These are phyloP conservation scores for Syngnathus floridae DNA, from an alignment of 2,113 vertebrate genomes.

Conservation along the genomic window DNA sequence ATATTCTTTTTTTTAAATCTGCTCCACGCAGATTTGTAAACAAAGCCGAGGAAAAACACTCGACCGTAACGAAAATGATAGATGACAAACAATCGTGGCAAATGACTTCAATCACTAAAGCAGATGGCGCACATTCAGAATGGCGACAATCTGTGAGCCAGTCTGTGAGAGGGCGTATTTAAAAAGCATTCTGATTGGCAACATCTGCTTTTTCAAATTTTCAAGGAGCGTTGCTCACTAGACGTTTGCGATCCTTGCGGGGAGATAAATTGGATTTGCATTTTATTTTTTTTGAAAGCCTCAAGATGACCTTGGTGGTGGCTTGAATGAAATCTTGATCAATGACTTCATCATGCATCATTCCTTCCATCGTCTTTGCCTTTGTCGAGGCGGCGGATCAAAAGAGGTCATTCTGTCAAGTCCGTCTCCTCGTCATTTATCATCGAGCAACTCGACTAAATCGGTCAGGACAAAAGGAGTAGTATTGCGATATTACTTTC, in stretches of 20 bases:
- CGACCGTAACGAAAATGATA: not conserved
- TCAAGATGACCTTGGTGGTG: constrained; percentile 10
- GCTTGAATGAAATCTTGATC: not conserved
- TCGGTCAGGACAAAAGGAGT: not conserved
- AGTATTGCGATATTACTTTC: not conserved
- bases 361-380: not conserved
- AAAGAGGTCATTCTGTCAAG: not conserved
- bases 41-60: not conserved
- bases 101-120: constrained; percentile 7
- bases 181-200: constrained; percentile 9
- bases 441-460: not conserved
- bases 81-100: not conserved
- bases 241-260: not conserved
- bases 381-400: not conserved
- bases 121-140: constrained; percentile 26
- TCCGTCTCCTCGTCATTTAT: not conserved
- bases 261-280: not conserved
- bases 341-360: not conserved
- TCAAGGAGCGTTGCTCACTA: constrained; percentile 3
- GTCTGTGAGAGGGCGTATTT: constrained; percentile 13
- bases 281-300: constrained; percentile 9
- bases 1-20: not conserved
- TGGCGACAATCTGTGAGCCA: not conserved
- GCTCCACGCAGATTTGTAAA: not conserved
- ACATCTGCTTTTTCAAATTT: not conserved